Base-by-base conservation (phyloP, 2,888 invertebrate species). In the Phrixothrix hirtus region DNA sequence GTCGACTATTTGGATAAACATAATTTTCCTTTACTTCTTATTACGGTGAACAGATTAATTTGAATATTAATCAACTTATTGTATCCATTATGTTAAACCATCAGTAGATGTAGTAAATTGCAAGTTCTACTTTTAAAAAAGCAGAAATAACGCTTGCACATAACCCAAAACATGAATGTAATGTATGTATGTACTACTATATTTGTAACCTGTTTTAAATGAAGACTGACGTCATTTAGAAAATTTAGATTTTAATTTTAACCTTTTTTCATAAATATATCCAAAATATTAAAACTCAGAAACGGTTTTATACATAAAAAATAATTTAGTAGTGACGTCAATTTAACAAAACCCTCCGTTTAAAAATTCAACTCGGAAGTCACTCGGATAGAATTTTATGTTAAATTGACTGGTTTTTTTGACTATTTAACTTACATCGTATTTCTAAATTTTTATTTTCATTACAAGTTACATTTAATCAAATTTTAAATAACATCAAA, bases 181-280 rank as follows among this genome's bases (percentile, higher is more conserved):
- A n/a, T n/a, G n/a, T n/a, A n/a, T n/a, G n/a, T 66, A 63, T 70
- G 71, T 73, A 70, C 66, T 72, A 70, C 67, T 67, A 66, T 69
- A 69, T 68, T 59, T 55, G 55, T 69, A 69, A 71, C 67, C 64
- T 70, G 66, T 71, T 73, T 71, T 67, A 68, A 71, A 70, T 65
- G 64, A 74, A 74, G 74, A 74, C 74, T 74, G 74, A 74, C 65
- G 68, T 63, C 65, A 66, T 66, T 66, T 67, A 62, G 63, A 57
- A 55, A 49, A 17, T 36, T 36, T 53, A 53, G 38, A 26, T 30
- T 51, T 52, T 45, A 12, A 38, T 45, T 21, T 12, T 31, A n/a
- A n/a, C n/a, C 21, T 36, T 16, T 15, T 51, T 21, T 15, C 14
- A 12, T 44, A 32, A 43, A 16, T 32, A 32, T 31, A 14, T 32